A percentile compares a stretch with the other conserved stretches of the same genome.
Conservation (phyloP, 2,888 invertebrate genomes). For the Anoplius nigerrimus region DNA sequence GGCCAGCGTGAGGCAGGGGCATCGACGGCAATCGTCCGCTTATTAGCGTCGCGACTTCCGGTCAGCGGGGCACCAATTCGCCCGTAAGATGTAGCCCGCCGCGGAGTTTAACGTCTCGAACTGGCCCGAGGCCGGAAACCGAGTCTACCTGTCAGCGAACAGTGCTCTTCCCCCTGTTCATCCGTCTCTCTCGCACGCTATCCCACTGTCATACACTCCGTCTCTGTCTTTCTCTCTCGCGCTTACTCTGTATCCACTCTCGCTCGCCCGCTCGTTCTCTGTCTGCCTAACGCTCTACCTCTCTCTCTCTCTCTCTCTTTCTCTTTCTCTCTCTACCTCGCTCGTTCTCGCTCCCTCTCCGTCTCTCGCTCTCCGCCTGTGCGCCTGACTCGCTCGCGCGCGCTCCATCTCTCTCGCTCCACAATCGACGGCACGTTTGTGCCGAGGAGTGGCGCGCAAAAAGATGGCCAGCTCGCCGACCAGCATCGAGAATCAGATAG, state of each 20-base stretch:
- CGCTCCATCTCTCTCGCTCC: conserved; percentile 35
- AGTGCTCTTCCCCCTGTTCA: neutral
- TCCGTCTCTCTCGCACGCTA: neutral
- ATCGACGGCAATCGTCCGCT: conserved; percentile 8
- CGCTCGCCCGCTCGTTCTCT: conserved; percentile 11
- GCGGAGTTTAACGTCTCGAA: no score
- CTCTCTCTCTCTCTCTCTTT: neutral
- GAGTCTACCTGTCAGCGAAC: no score
- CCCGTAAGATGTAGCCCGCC: neutral
- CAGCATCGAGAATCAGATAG: conserved; percentile 88
- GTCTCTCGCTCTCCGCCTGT: conserved; percentile 24
- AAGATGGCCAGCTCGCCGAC: conserved; percentile 81
- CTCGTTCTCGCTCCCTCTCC: conserved; percentile 10
- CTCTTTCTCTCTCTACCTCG: neutral
- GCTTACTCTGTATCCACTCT: no score
- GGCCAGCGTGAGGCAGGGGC: conserved; percentile 48
- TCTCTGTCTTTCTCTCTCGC: neutral
- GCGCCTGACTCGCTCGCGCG: conserved; percentile 27
- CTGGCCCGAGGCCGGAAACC: no score
- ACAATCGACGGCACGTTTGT: conserved; percentile 19
- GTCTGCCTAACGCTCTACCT: conserved; percentile 9
- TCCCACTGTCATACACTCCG: neutral
- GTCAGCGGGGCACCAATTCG: neutral
- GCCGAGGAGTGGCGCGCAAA: conserved; percentile 40
- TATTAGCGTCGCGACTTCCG: no score